Evolutionary conservation across 2,888 invertebrate species (phyloP), one percentile per base, ranked within the genome.

Genomic region (Drosophila borborema): DNA sequence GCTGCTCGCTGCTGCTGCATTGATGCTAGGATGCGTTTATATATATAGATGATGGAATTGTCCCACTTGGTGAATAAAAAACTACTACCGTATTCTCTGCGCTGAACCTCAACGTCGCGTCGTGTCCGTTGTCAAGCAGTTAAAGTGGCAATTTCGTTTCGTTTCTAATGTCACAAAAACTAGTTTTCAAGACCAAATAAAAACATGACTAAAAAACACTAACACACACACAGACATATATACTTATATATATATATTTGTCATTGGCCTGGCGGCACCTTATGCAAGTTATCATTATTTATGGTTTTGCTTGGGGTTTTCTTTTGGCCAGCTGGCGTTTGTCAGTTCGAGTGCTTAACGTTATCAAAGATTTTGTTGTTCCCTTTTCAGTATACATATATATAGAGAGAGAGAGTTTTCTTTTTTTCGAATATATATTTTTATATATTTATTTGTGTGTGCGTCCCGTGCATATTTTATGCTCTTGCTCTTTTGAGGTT

Each of bases 11-110:
- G 66, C 66, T 18, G 73, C 67, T 71, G 66, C 66, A 28, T 31
- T 49, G 72, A 66, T 69, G 62, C 70, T 53, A 51, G 64, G 46
- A 71, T 80, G 72, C 67, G 54, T 53, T 23, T 10, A 41, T 55
- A 55, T 55, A 55, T 41, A 36, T 20, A 18, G 7, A 20, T 23
- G 36, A 54, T 48, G 51, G 18, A 41, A 53, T 72, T 72, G 72
- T 72, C 41, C 48, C 79, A 66, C 55, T 64, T 71, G 60, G 64
- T 77, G 91, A 91, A 92, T 92, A 92, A 92, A 92, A 92, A 92
- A 92, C 92, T 92, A 92, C 92, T 92, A 92, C 92, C 92, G 91
- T 92, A 92, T 92, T 92, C 80, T 91, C 92, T 92, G 92, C 92
- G 85, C 92, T 92, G 92, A 92, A 92, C 92, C 92, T 92, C 90